A percentile compares a stretch with the other conserved stretches of the same genome.
These are phyloP conservation scores for Catotricha subobsoleta DNA, from an alignment of 2,888 invertebrate genomes.

Conservation along the genomic window DNA sequence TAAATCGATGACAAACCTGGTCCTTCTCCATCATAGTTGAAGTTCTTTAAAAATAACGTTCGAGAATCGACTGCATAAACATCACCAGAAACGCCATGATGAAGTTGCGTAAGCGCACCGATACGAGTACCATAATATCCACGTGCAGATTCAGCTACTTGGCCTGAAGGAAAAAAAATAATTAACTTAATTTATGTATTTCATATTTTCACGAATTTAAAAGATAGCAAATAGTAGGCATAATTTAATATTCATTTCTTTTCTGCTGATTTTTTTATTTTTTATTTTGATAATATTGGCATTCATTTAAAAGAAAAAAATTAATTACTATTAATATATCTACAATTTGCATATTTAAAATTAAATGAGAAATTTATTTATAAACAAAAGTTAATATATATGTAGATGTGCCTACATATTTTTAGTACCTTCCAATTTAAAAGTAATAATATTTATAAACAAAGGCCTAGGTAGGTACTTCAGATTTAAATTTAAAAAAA, in stretches of 20 bases:
- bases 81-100: slow-evolving; percentile 70
- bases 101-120: slow-evolving; percentile 57
- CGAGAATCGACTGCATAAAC: slow-evolving; percentile 77
- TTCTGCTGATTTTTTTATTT: not conserved
- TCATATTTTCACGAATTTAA: not conserved
- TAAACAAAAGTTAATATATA: no score
- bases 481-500: no score
- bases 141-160: slow-evolving; percentile 19
- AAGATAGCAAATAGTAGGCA: not conserved
- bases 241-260: no score
- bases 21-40: slow-evolving; percentile 80
- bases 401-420: no score
- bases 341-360: no score
- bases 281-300: not conserved
- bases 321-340: no score
- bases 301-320: not conserved
- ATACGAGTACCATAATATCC: slow-evolving; percentile 61
- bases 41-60: slow-evolving; percentile 71
- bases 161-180: no score
- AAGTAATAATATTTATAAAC: no score
- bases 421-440: no score
- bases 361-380: no score
- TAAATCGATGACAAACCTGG: slow-evolving; percentile 56
- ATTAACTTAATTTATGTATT: not conserved
- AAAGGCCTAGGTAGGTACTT: no score